A percentile compares a stretch with the other conserved stretches of the same genome.
Evolutionary conservation across 2,888 invertebrate species (phyloP).

Genomic region (Eubasilissa splendida): DNA sequence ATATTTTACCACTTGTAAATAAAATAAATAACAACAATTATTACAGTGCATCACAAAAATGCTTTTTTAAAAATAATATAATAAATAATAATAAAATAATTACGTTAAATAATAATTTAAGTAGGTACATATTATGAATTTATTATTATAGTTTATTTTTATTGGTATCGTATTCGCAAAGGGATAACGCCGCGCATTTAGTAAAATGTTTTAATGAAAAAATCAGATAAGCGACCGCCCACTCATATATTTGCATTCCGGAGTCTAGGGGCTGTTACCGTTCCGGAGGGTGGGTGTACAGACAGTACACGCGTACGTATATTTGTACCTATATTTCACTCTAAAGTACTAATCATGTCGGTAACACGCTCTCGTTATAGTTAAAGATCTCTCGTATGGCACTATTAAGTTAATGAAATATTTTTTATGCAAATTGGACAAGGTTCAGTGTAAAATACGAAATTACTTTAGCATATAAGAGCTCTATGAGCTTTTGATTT

Average conservation of each 20-base stretch:
- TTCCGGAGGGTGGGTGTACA: background rate
- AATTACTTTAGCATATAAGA: no score
- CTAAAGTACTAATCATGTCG: constrained; percentile 18
- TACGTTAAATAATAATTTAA: no score
- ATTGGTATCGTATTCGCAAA: background rate
- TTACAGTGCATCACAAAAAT: no score
- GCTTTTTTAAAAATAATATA: no score
- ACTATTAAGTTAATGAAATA: constrained; percentile 2
- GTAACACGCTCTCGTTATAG: constrained; percentile 20
- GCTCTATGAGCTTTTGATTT: no score
- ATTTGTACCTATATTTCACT: constrained; percentile 2
- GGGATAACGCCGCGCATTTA: background rate
- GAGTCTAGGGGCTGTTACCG: constrained; percentile 8
- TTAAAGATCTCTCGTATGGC: constrained; percentile 22
- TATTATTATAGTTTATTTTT: background rate
- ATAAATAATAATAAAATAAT: no score
- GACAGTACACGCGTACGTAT: background rate
- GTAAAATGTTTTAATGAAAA: constrained; percentile 41
- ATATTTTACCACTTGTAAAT: no score
- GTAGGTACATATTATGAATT: no score
- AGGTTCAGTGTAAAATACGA: no score
- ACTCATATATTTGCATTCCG: constrained; percentile 43
- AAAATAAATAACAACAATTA: no score
- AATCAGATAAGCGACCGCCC: constrained; percentile 52
- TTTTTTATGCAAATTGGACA: background rate